Conservation (phyloP, 2,797 vertebrate species). For the Girardinus metallicus region DNA sequence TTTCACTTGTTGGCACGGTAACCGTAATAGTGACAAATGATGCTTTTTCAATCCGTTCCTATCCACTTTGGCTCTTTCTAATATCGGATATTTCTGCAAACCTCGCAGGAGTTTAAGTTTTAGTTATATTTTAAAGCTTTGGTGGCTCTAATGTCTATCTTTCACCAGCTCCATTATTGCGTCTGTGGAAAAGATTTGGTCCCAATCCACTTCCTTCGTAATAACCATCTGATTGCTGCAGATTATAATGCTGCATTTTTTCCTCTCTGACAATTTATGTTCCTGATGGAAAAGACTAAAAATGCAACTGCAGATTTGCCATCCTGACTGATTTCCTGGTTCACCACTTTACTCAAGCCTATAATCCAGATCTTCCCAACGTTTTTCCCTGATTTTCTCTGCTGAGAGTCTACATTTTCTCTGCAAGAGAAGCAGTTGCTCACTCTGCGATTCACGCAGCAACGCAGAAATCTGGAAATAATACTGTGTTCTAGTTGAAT, state of each 20-base stretch:
- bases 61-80: background rate
- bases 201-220: conserved; percentile 2
- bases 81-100: background rate
- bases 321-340: background rate
- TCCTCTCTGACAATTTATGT: background rate
- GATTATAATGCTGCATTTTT: conserved; percentile 1
- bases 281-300: background rate
- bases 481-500: background rate
- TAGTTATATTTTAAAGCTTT: background rate
- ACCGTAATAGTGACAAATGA: background rate
- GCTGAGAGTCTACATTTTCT: background rate
- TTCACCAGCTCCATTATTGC: background rate
- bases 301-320: conserved; percentile 1
- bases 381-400: background rate
- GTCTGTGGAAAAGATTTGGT: conserved; percentile 13
- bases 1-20: background rate
- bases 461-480: background rate
- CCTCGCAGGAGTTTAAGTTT: background rate
- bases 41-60: background rate
- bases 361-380: conserved; percentile 1
- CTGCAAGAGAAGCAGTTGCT: background rate
- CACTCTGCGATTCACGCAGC: background rate
- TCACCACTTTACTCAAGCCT: conserved; percentile 8
- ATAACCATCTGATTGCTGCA: background rate
- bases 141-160: background rate